Base-by-base conservation (phyloP, 2,797 vertebrate species). In the Phoeniculus purpureus region DNA sequence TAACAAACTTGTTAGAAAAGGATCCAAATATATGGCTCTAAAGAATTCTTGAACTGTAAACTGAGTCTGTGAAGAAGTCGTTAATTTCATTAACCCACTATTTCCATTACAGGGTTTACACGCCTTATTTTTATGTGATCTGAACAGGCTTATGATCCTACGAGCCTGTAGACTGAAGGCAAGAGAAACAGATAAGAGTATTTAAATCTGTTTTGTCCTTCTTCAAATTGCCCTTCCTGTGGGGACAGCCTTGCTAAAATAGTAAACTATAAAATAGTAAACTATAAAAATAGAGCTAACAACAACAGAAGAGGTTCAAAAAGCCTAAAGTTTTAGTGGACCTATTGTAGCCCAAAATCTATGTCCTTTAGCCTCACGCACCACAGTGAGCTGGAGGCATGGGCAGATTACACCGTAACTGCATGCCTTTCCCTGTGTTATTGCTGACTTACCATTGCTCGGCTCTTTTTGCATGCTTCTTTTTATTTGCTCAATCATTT, bases 401-500 rank as follows among this genome's bases (percentile, higher is more conserved):
- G 14, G n/a, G 12, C 72, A 50, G 37, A 91, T 87, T 95, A 92
- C 47, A 75, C 73, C 43, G 22, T 23, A 85, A 85, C 34, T 77
- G 12, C 19, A 51, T 65, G 40, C 17, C 3, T 87, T 94, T 70
- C 88, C 51, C 45, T 72, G 1, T 72, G 48, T 89, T 87, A 83
- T 50, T 89, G 62, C 79, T 87, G 61, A 71, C 59, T 94, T 94
- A 71, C n/a, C 48, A 34, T 67, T 62, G 47, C 67, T 91, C 51
- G 47, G 40, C 40, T 89, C 37, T 62, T 94, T 94, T 95, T 82
- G 54, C 9, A 0, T 87, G 81, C 27, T 80, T 67, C 87, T 93
- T 96, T 94, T 87, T 94, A 91, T 96, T 96, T 93, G 68, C 72
- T 90, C 74, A 67, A 6, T 88, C 90, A 89, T 96, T 96, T 96